These are phyloP conservation scores for Chaunax sp. DNA, from an alignment of 2,797 vertebrate species.

Conservation along the genomic window DNA sequence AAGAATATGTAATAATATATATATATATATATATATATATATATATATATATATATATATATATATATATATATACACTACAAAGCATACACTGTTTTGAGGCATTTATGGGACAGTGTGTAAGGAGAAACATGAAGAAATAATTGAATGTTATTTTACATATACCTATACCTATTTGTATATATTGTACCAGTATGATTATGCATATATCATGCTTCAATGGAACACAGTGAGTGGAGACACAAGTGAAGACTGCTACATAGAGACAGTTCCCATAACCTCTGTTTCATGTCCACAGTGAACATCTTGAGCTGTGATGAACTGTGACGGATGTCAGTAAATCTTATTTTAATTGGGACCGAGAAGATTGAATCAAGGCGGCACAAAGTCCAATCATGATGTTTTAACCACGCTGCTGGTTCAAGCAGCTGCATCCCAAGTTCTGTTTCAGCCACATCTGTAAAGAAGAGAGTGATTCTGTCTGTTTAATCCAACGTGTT, in stretches of 20 bases:
- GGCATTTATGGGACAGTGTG: too few relatives aligned
- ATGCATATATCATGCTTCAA: too few relatives aligned
- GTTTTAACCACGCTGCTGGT: conserved; percentile 38
- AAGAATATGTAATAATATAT: too few relatives aligned
- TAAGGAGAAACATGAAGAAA: too few relatives aligned
- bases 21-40: too few relatives aligned
- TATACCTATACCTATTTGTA: too few relatives aligned
- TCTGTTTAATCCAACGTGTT: conserved; percentile 76
- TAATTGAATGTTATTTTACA: too few relatives aligned
- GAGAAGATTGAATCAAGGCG: conserved; percentile 83
- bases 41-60: too few relatives aligned
- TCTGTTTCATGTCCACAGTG: conserved; percentile 83
- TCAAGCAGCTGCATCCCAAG: conserved; percentile 32
- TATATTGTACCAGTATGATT: too few relatives aligned
- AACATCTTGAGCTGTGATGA: conserved; percentile 86
- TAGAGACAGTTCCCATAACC: conserved; percentile 83
- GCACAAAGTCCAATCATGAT: conserved; percentile 46
- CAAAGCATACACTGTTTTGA: too few relatives aligned
- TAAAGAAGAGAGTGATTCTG: conserved; percentile 61
- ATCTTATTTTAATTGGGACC: conserved; percentile 88
- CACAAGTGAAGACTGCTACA: conserved; percentile 59
- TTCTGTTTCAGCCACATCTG: conserved; percentile 49
- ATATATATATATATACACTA: too few relatives aligned
- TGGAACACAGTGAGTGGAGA: conserved; percentile 27
- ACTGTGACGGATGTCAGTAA: conserved; percentile 88